phyloP scores from a whole-genome alignment of 92 coral and sea anemone genomes.

The Zoanthus sociatus region DNA sequence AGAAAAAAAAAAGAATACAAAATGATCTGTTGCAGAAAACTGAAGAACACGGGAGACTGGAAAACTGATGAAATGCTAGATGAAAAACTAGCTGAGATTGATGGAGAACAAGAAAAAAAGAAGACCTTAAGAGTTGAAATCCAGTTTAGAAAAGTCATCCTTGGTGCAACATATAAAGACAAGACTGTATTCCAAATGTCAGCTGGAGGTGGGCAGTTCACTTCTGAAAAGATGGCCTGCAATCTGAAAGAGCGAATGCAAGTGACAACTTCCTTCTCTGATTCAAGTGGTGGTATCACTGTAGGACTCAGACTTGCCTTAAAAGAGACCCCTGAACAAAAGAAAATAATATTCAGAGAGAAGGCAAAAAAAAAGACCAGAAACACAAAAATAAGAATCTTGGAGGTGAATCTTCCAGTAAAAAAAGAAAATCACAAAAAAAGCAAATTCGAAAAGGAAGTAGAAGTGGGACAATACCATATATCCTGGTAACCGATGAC shows the following conservation, averaged over 20 bases:
- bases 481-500: conserved; percentile 44
- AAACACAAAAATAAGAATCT: conserved; percentile 21
- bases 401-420: conserved; percentile 14
- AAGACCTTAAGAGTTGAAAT: conserved; percentile 8
- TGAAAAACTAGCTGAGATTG: neutral
- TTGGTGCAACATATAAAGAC: conserved; percentile 45
- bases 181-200: conserved; percentile 35
- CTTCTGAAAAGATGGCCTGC: neutral
- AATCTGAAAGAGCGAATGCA: conserved; percentile 13
- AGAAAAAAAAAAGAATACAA: conserved; percentile 25
- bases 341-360: conserved; percentile 11
- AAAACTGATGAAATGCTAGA: conserved; percentile 12
- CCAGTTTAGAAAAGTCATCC: conserved; percentile 12
- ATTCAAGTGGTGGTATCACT: neutral
- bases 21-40: conserved; percentile 23
- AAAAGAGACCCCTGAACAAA: conserved; percentile 17
- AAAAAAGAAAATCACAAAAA: neutral
- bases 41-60: conserved; percentile 40
- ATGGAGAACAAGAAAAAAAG: neutral
- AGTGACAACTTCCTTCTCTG: neutral
- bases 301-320: conserved; percentile 15
- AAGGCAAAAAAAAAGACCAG: conserved; percentile 26
- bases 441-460: conserved; percentile 25
- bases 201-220: neutral
- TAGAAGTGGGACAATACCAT: conserved; percentile 44